phyloP scores from a whole-genome alignment of 1,140 invertebrate species.

The Piezodorus guildinii region DNA sequence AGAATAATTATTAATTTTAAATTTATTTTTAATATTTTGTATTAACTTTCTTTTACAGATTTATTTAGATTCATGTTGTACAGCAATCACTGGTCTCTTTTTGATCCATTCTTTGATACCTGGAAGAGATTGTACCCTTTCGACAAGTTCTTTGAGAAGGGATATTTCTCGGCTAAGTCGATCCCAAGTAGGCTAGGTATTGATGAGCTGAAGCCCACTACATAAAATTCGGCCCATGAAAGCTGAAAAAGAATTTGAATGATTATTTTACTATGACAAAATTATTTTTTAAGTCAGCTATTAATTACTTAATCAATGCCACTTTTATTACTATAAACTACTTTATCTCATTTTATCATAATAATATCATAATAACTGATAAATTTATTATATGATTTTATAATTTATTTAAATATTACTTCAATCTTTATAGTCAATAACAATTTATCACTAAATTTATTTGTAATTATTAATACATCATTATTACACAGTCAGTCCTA shows the following conservation, averaged over 20 bases:
- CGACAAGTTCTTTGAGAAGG: not conserved
- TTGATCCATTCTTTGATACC: not conserved
- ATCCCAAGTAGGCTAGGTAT: not conserved
- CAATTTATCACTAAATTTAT: not conserved
- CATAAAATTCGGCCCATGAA: not conserved
- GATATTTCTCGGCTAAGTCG: not conserved
- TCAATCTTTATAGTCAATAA: not conserved
- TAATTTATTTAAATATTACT: too few species aligned
- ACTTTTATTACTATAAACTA: too few species aligned
- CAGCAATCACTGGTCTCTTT: not conserved
- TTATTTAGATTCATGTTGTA: too few species aligned
- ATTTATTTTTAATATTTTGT: too few species aligned
- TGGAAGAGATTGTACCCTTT: not conserved
- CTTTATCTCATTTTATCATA: too few species aligned
- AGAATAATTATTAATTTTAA: too few species aligned
- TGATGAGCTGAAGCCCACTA: not conserved
- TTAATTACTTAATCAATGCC: too few species aligned
- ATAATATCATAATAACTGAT: too few species aligned
- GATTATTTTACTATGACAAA: too few species aligned
- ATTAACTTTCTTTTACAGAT: too few species aligned
- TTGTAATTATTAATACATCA: not conserved
- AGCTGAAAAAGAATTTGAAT: not conserved
- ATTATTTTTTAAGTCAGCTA: too few species aligned
- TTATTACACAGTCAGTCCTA: slow-evolving; percentile 21
- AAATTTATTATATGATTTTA: too few species aligned